Conservation (phyloP, 2,888 invertebrate genomes). For the Melanchra persicariae region DNA sequence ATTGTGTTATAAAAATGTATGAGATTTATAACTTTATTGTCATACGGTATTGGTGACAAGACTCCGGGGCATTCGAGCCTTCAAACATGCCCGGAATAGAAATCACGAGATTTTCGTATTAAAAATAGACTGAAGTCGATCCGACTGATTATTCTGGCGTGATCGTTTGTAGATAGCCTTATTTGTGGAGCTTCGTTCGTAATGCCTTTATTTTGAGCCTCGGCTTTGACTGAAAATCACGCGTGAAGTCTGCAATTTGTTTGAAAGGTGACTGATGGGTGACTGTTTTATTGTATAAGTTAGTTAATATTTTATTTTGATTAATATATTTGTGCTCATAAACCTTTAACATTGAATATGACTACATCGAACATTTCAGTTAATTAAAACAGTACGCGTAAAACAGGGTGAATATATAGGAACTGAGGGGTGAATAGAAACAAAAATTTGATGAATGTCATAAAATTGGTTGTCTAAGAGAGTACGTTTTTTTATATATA, state of each 20-base stretch:
- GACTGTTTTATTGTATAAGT: background rate
- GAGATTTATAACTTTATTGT: slow-evolving; percentile 82
- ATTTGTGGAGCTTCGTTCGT: slow-evolving; percentile 43
- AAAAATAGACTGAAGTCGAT: slow-evolving; percentile 74
- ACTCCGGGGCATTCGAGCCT: slow-evolving; percentile 67
- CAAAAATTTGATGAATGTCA: too few species aligned
- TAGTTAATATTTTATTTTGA: slow-evolving; percentile 1
- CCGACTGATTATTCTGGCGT: slow-evolving; percentile 67
- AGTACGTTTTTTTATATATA: too few species aligned
- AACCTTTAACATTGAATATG: background rate
- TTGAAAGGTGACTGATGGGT: slow-evolving; percentile 18
- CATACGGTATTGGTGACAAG: slow-evolving; percentile 73
- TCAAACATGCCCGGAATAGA: slow-evolving; percentile 76
- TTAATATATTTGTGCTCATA: background rate
- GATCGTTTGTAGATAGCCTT: slow-evolving; percentile 63
- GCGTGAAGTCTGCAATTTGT: slow-evolving; percentile 24
- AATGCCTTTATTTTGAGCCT: slow-evolving; percentile 48
- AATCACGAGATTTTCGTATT: slow-evolving; percentile 77
- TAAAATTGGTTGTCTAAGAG: too few species aligned
- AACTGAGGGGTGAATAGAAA: too few species aligned
- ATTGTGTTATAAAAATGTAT: slow-evolving; percentile 84
- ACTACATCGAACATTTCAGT: too few species aligned
- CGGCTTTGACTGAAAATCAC: slow-evolving; percentile 32
- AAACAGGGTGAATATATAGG: too few species aligned
- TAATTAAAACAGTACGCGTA: too few species aligned